These are phyloP conservation scores for Urocolius indicus DNA, from an alignment of 2,113 vertebrate genomes.

Conservation along the genomic window DNA sequence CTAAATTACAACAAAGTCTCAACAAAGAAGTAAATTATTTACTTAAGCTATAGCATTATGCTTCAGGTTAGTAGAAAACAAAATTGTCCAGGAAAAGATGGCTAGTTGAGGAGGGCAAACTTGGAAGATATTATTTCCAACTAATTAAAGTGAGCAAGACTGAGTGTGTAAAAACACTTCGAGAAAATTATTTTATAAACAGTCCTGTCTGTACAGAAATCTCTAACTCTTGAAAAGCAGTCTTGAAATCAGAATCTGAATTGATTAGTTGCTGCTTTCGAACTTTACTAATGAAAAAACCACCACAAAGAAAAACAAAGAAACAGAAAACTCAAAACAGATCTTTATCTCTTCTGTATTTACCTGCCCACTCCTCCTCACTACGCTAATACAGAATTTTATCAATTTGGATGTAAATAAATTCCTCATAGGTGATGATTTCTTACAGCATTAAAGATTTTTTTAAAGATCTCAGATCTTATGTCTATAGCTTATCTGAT, in stretches of 20 bases:
- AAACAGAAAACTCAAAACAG: not conserved
- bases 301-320: not conserved
- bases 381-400: not conserved
- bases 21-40: not conserved
- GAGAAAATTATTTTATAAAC: not conserved
- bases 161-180: not conserved
- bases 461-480: not conserved
- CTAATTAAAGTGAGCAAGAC: not conserved
- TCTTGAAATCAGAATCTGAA: not conserved
- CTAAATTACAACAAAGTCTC: not conserved
- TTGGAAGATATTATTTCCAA: not conserved
- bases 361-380: not conserved
- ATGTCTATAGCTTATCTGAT: not conserved
- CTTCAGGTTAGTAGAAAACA: not conserved
- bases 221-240: not conserved
- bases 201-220: not conserved
- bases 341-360: not conserved
- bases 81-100: not conserved
- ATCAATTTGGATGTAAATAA: not conserved
- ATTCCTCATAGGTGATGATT: not conserved
- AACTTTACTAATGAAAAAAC: not conserved
- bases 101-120: not conserved
- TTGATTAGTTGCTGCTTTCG: not conserved
- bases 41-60: not conserved
- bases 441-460: not conserved